phyloP scores from a whole-genome alignment of 2,113 vertebrate genomes.

The Macrotus californicus region DNA sequence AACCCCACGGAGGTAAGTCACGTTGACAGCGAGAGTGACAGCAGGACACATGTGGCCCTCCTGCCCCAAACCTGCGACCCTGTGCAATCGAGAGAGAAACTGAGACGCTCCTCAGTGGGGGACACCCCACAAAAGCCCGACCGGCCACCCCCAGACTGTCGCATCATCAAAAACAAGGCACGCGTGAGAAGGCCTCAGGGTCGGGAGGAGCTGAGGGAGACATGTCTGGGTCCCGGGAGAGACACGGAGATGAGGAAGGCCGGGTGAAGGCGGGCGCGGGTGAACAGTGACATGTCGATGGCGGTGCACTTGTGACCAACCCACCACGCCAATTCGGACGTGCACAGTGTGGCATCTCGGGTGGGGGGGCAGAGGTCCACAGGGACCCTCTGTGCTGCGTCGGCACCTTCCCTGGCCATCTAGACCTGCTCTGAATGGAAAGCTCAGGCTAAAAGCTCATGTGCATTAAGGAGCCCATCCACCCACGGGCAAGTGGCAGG shows the following conservation, averaged over 20 bases:
- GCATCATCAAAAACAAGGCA: not conserved
- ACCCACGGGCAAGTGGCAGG: fast-evolving
- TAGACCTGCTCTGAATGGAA: not conserved
- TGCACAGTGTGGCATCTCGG: fast-evolving
- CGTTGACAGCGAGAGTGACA: fast-evolving
- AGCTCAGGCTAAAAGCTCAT: fast-evolving
- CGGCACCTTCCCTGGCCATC: fast-evolving
- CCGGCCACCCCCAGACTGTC: fast-evolving
- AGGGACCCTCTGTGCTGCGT: fast-evolving
- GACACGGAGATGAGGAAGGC: fast-evolving
- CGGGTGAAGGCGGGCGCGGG: fast-evolving
- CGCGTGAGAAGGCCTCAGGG: not conserved
- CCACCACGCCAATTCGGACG: fast-evolving
- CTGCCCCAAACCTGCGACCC: not conserved
- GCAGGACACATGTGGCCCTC: fast-evolving
- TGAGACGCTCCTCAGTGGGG: not conserved
- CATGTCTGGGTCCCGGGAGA: fast-evolving
- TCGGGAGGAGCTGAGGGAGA: not conserved
- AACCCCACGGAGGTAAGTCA: fast-evolving
- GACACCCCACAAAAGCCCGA: fast-evolving
- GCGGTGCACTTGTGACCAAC: fast-evolving
- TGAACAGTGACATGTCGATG: fast-evolving
- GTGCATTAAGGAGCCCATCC: fast-evolving
- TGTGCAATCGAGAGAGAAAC: fast-evolving
- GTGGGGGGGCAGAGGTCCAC: fast-evolving